Conservation (phyloP, 2,113 vertebrate species). For the Ceyx melanurus region DNA sequence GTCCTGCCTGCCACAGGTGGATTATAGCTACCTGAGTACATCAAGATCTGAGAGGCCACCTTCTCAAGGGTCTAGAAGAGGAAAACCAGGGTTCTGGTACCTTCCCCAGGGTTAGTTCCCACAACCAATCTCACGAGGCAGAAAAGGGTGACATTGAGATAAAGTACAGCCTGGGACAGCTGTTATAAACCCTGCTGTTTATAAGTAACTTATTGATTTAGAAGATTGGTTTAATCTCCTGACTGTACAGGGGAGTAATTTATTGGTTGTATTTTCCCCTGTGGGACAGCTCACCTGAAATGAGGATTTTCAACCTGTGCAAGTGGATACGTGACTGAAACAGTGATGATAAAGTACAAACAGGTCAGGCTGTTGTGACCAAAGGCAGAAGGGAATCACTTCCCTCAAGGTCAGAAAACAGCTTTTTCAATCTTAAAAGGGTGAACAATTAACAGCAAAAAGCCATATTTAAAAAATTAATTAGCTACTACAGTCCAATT, state of each 20-base stretch:
- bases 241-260: not conserved
- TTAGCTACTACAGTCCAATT: not conserved
- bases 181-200: not conserved
- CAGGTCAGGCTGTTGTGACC: not conserved
- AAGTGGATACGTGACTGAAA: not conserved
- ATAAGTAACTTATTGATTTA: slow-evolving; percentile 47
- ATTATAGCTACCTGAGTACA: not conserved
- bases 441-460: not conserved
- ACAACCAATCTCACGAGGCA: not conserved
- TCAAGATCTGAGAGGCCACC: not conserved
- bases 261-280: not conserved
- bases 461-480: not conserved
- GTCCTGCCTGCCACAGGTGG: not conserved
- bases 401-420: not conserved
- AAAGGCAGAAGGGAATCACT: not conserved
- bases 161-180: not conserved
- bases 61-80: not conserved
- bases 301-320: not conserved
- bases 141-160: not conserved
- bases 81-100: not conserved
- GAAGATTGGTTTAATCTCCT: slow-evolving; percentile 7
- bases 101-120: not conserved
- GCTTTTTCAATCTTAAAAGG: not conserved
- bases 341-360: not conserved
- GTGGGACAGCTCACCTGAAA: not conserved